Conservation (phyloP, 2,797 vertebrate genomes). For the Semotilus atromaculatus region DNA sequence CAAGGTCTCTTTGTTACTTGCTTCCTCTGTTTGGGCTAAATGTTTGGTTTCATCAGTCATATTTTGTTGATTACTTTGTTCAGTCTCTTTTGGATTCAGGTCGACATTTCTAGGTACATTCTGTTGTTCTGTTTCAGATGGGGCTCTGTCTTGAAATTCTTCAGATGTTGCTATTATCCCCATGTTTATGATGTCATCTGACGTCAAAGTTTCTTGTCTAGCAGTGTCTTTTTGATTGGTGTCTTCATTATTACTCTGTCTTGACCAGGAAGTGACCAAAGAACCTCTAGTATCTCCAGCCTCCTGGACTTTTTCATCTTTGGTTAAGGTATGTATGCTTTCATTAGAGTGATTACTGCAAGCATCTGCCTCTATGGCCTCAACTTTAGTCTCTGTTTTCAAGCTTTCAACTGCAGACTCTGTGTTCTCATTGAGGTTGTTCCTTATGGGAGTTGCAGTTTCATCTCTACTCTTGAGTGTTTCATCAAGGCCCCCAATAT, state of each 20-base stretch:
- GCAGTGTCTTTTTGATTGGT: slow-evolving; percentile 4
- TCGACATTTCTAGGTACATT: slow-evolving; percentile 19
- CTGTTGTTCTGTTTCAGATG: background rate
- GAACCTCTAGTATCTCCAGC: background rate
- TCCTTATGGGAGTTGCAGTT: slow-evolving; percentile 17
- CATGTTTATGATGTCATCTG: slow-evolving; percentile 30
- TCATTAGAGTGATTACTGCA: slow-evolving; percentile 47
- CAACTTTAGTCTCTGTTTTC: slow-evolving; percentile 45
- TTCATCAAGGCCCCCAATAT: slow-evolving; percentile 43
- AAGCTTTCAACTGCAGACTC: slow-evolving; percentile 33
- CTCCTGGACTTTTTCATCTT: slow-evolving; percentile 47
- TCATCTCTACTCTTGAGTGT: slow-evolving; percentile 11
- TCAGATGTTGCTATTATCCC: slow-evolving; percentile 34
- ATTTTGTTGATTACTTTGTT: slow-evolving; percentile 35
- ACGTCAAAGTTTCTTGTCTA: background rate
- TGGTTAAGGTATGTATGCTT: slow-evolving; percentile 20
- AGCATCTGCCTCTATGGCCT: slow-evolving; percentile 47
- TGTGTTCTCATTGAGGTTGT: slow-evolving; percentile 1
- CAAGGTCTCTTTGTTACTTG: background rate
- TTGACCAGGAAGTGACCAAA: slow-evolving; percentile 14
- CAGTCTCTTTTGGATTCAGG: slow-evolving; percentile 52
- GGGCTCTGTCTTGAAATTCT: slow-evolving; percentile 39
- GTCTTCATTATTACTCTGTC: slow-evolving; percentile 23
- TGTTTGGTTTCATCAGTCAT: slow-evolving; percentile 38
- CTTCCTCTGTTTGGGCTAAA: slow-evolving; percentile 42